Base-by-base conservation (phyloP, 2,113 vertebrate species). In the Cyanoliseus patagonus region DNA sequence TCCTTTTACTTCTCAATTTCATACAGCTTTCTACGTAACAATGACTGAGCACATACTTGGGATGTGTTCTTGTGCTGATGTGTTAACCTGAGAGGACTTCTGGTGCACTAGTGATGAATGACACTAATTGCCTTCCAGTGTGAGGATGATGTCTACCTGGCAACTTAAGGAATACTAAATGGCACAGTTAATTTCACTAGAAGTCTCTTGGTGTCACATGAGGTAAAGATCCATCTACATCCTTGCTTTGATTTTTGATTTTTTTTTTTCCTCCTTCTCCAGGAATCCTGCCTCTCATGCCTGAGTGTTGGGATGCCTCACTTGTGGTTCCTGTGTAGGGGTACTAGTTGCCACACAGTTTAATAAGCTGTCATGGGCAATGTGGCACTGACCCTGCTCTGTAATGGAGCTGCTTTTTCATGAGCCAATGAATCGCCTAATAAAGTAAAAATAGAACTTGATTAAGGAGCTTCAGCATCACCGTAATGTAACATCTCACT, bases 351-450 rank as follows among this genome's bases (percentile, higher is more conserved):
- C 49, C 72, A 49, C 63, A 19, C 11, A 37, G 33, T 46, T 83
- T 97, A 95, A 96, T 93, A 90, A 93, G 72, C 79, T 94, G 88
- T 90, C 85, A 62, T 41, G 53, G 75, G n/a, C 31, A 30, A 72
- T 42, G 2, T 35, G 20, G 67, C 66, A 74, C 46, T 91, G 89
- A 59, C 81, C 13, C 51, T 3, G 31, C 69, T 97, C 42, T 33
- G 4, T 79, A 81, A 89, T n/a, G 63, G 39, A 79, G 79, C 64
- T 88, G 46, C 22, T 96, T 92, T 92, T 88, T 88, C 37, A 67
- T 84, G 77, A 90, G n/a, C 49, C 55, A 64, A 17, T 91, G 86
- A 90, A 46, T 93, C 69, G 66, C 46, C 68, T 90, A 70, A 74
- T 83, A 52, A 42, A 55, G 76, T 80, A 90, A 94, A 83, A 96